Evolutionary conservation across 2,888 invertebrate species (phyloP), one percentile per base, ranked within the genome.

Genomic region (Nymphalis c-album): DNA sequence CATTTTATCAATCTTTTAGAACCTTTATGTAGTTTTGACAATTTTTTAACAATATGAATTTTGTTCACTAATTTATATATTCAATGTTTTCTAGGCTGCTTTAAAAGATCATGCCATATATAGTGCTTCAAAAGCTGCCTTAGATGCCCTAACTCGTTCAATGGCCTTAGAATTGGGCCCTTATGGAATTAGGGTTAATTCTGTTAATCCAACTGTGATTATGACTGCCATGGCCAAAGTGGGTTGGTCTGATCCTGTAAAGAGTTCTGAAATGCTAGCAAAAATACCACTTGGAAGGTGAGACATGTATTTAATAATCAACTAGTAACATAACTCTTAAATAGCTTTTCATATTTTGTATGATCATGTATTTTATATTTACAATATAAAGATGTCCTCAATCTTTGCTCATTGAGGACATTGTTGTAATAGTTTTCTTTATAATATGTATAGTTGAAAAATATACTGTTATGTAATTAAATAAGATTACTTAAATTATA

Each of bases 131-230:
- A 99, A 99, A 86, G 98, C 96, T 8, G 98, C 98, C 1, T 86
- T 99, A 1, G 98, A 99, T 84, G 95, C 95, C 62, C 82, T 98
- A 13, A 96, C 97, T 1, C 94, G 95, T 77, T 94, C 95, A 0
- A 95, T 98, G 94, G 98, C 98, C 0, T 83, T 97, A 40, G 99
- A 99, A 87, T 93, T 98, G 18, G 98, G 98, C 0, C 95, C 95
- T 0, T 93, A 96, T 74, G 94, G 95, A 31, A 98, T 99, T 75
- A 94, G 99, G 67, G 96, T 98, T 0, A 99, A 99, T 86, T 94
- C 95, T 63, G 96, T 99, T 0, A 98, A 98, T 85, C 99, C 99
- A 0, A 99, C 98, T 0, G 98, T 98, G 0, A 97, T 97, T 20
- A 92, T 98, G 93, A 99, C 99, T 0, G 96, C 95, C 75, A 97